Evolutionary conservation across 2,113 vertebrate species (phyloP).

Genomic region (Elgaria multicarinata): DNA sequence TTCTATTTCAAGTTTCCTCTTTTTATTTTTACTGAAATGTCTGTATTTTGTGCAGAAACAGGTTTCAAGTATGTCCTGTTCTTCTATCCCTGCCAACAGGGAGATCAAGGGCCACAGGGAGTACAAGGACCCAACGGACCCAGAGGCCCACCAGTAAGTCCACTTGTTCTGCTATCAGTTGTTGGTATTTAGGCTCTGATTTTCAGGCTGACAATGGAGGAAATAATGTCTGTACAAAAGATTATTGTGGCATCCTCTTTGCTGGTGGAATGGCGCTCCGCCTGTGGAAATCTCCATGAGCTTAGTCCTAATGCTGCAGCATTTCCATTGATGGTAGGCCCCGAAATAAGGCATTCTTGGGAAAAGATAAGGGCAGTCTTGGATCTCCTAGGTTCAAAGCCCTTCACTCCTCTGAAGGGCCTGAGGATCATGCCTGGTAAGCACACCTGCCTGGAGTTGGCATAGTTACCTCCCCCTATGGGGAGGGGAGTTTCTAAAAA

Average conservation of each 20-base stretch:
- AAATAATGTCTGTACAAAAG: neutral
- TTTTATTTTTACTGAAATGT: too few species aligned
- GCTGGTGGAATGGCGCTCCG: neutral
- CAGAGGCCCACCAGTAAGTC: constrained; percentile 87
- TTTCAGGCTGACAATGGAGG: neutral
- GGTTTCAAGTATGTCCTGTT: neutral
- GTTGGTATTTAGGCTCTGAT: rapidly evolving
- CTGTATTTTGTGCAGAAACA: neutral
- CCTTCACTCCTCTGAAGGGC: neutral
- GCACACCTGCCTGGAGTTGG: neutral
- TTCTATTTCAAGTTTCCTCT: constrained; percentile 5
- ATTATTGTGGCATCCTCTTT: too few species aligned
- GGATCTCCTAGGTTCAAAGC: neutral
- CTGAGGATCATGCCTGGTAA: neutral
- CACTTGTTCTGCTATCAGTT: neutral
- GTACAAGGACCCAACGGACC: constrained; percentile 88
- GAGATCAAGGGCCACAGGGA: constrained; percentile 89
- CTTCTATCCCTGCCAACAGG: constrained; percentile 74
- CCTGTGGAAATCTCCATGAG: neutral
- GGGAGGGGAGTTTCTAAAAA: neutral
- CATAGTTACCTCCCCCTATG: neutral
- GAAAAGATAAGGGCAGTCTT: neutral
- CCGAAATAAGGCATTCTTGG: neutral
- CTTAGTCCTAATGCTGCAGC: neutral
- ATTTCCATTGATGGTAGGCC: too few species aligned